Base-by-base conservation (phyloP, 2,888 invertebrate species). In the Ophonus ardosiacus region DNA sequence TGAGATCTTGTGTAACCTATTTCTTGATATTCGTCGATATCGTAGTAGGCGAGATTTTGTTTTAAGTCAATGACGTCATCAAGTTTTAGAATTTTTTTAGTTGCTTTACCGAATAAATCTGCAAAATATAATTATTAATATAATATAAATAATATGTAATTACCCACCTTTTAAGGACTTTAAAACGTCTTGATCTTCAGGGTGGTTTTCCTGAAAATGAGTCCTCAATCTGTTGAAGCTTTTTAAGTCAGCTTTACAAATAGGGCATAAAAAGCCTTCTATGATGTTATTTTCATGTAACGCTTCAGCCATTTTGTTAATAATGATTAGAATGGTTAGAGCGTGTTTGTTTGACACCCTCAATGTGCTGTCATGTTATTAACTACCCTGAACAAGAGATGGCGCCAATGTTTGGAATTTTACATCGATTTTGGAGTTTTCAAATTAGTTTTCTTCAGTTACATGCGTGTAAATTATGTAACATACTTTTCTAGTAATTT, bases 251-350 rank as follows among this genome's bases (percentile, higher is more conserved):
- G 95, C 95, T 92, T 97, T 96, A 89, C 99, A 99, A 88, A 98
- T 97, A 0, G 99, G 98, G 91, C 99, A 99, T 8, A 99, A 92
- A 90, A 99, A 98, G 5, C 99, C 99, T 91, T 99, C 98, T 86
- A 97, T 92, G 87, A 97, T 96, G 88, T 94, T 93, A 4, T 90
- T 91, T 59, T 93, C 93, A 13, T 78, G 78, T 61, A 13, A 43
- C 15, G 78, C 18, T 61, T 84, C 84, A 43, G 84, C 84, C 84
- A 84, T 84, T 51, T 51, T 51, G 43, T 1, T 31, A 31, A 31
- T 31, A 31, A 5, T 31, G 31, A 5, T 31, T 31, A 31, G 6
- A 31, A 31, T 31, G 31, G 31, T 0, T 5, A 1, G 31, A 31
- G 31, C 31, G 6, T 31, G 31, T 1, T 31, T 31, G 6, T 31